Evolutionary conservation across 2,888 invertebrate genomes (phyloP).

Genomic region (Drosophila gaucha): DNA sequence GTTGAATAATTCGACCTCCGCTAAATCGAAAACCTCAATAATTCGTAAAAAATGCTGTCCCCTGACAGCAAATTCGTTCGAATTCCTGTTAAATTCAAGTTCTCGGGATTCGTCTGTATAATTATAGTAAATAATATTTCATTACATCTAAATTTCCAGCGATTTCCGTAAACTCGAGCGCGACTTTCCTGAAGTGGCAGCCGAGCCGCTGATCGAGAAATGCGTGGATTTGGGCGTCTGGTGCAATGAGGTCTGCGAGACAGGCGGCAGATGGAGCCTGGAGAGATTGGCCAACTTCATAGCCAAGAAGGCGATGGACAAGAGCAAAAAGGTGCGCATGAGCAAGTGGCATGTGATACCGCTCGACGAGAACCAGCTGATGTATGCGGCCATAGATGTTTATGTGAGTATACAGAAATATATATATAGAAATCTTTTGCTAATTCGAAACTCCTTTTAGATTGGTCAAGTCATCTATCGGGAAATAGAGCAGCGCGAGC

Average conservation of each 20-base stretch:
- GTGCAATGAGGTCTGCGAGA: constrained; percentile 86
- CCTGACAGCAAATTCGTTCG: too few relatives aligned
- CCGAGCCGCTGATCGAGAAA: constrained; percentile 86
- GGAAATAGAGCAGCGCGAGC: constrained; percentile 76
- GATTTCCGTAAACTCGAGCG: constrained; percentile 88
- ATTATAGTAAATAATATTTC: too few relatives aligned
- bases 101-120: too few relatives aligned
- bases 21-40: too few relatives aligned
- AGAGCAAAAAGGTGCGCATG: constrained; percentile 86
- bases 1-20: too few relatives aligned
- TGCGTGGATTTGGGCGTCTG: constrained; percentile 87
- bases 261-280: constrained; percentile 87
- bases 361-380: constrained; percentile 86
- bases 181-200: constrained; percentile 87
- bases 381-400: constrained; percentile 88
- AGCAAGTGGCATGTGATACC: constrained; percentile 88
- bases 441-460: constrained; percentile 65
- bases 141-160: constrained; percentile 81
- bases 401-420: constrained; percentile 87
- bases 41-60: too few relatives aligned
- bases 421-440: too few relatives aligned
- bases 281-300: constrained; percentile 86
- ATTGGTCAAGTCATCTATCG: constrained; percentile 84
- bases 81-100: too few relatives aligned
- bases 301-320: constrained; percentile 86